Percentiles rank a stretch among this genome's conserved stretches.
phyloP scores from a whole-genome alignment of 2,113 vertebrate genomes.

The Crypturellus undulatus region DNA sequence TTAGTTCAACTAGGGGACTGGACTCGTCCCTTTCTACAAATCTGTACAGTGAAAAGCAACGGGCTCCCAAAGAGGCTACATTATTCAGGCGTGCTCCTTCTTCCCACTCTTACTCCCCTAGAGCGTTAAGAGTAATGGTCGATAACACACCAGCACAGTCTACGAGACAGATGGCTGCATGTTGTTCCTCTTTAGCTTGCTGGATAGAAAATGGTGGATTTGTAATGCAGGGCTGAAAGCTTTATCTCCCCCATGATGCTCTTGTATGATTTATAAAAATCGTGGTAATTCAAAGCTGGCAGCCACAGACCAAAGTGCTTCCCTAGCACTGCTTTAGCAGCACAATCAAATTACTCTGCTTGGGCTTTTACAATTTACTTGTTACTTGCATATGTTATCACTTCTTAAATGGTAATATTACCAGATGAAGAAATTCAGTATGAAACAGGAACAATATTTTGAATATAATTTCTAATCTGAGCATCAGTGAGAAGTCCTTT shows the following conservation, averaged over 20 bases:
- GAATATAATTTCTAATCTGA: not conserved
- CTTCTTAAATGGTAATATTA: conserved; percentile 26
- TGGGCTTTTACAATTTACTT: conserved; percentile 27
- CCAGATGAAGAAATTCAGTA: conserved; percentile 19
- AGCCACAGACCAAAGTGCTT: not conserved
- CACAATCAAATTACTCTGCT: conserved; percentile 10
- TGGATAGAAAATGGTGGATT: not conserved
- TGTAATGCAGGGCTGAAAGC: conserved; percentile 23
- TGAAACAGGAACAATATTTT: not conserved
- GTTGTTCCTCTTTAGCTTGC: not conserved
- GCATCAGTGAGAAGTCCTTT: not conserved
- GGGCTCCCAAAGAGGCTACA: not conserved
- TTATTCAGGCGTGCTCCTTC: not conserved
- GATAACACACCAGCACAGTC: not conserved
- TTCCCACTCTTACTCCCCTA: not conserved
- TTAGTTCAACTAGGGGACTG: accelerated
- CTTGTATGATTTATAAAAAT: not conserved
- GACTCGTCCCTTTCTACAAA: not conserved
- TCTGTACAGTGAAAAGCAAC: not conserved
- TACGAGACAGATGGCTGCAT: not conserved
- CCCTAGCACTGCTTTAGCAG: conserved; percentile 11
- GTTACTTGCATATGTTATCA: conserved; percentile 37
- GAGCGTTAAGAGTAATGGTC: not conserved
- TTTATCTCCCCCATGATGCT: conserved; percentile 11
- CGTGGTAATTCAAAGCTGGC: conserved; percentile 1